Evolutionary conservation across 2,888 invertebrate species (phyloP), one percentile per base, ranked within the genome.

Genomic region (Lithosia quadra): DNA sequence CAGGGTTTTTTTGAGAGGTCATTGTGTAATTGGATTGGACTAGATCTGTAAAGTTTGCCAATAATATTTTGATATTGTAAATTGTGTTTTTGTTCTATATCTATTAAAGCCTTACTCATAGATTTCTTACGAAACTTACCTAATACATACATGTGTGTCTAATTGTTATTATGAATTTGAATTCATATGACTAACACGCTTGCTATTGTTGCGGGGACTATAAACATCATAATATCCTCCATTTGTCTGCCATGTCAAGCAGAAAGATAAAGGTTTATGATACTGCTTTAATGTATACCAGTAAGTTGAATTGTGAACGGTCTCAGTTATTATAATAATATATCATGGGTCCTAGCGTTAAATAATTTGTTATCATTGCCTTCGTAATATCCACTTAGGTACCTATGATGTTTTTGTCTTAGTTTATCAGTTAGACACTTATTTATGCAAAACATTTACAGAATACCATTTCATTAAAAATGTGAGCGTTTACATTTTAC

Each of bases 151-250:
- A n/a, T n/a, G n/a, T n/a, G 36, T 58, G 39, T 65, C n/a, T 21
- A 43, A 39, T 28, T 56, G 22, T 43, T 43, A 28, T 43, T 58
- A 43, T 24, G 49, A 34, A 53, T 60, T 39, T 24, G 49, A 34
- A 53, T 60, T 39, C 24, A 24, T 33, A 49, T 58, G 62, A 57
- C 21, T 62, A 28, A 43, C 18, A 24, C 43, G 63, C 10, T 62
- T 56, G 57, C 63, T 49, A 67, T 67, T 67, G 63, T 67, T 39
- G 18, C 53, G 21, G 57, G 43, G 18, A 49, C 55, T 62, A 33
- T 56, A 62, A 43, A 49, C 49, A 36, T 36, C 55, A 61, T 57
- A n/a, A n/a, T n/a, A 53, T 62, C 62, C 62, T 62, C 55, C 43
- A 57, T 55, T 62, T 57, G 67, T 62, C 43, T 21, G 9, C 15